Evolutionary conservation across 2,113 vertebrate species (phyloP).

Genomic region (Megaleporinus macrocephalus): DNA sequence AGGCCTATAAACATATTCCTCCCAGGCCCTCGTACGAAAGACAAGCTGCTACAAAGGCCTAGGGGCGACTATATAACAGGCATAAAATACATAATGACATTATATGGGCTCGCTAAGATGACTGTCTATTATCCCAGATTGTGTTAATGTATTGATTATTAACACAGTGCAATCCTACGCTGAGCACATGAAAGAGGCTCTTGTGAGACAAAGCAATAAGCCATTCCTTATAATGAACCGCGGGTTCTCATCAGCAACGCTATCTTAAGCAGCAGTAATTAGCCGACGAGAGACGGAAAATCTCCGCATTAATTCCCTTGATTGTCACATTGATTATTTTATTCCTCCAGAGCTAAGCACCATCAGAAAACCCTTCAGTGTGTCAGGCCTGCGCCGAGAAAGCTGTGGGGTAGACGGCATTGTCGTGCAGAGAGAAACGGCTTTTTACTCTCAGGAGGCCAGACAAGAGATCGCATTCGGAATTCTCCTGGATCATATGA

Average conservation of each 20-base stretch:
- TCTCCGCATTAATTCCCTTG: constrained; percentile 47
- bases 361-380: neutral
- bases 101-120: neutral
- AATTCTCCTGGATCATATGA: neutral
- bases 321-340: constrained; percentile 46
- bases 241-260: constrained; percentile 48
- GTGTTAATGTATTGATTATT: constrained; percentile 33
- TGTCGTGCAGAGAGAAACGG: neutral
- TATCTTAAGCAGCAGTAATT: constrained; percentile 53
- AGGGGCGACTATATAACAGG: neutral
- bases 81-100: neutral
- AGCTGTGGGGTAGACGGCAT: neutral
- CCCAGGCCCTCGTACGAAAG: neutral
- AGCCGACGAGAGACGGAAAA: constrained; percentile 44
- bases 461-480: neutral
- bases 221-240: constrained; percentile 39
- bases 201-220: constrained; percentile 36
- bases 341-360: constrained; percentile 36
- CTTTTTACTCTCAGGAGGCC: neutral
- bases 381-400: neutral
- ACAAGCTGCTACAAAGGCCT: neutral
- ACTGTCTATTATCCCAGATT: neutral
- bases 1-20: neutral
- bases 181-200: constrained; percentile 34
- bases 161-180: constrained; percentile 18